Evolutionary conservation across 2,113 vertebrate genomes (phyloP).

Genomic region (Lota lota): DNA sequence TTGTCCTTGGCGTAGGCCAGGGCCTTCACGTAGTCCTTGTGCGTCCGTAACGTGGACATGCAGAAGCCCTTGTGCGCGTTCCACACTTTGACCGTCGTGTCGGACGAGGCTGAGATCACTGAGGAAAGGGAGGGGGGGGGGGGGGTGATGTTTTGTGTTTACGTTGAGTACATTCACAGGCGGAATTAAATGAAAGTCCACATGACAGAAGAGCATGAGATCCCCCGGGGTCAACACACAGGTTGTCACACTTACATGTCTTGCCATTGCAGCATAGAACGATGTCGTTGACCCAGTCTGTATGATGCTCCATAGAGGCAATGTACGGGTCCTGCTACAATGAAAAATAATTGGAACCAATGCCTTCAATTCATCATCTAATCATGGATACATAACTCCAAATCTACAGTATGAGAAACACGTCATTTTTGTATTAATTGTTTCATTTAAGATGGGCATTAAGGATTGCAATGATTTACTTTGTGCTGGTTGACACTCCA

Average conservation of each 20-base stretch:
- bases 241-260: constrained; percentile 82
- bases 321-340: constrained; percentile 96
- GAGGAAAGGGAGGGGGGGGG: constrained; percentile 39
- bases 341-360: neutral
- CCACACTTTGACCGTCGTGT: constrained; percentile 99
- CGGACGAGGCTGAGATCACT: constrained; percentile 98
- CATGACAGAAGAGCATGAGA: neutral
- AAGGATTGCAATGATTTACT: constrained; percentile 62
- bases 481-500: constrained; percentile 99
- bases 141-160: constrained; percentile 18
- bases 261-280: constrained; percentile 98
- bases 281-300: constrained; percentile 98
- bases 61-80: constrained; percentile 99
- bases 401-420: neutral
- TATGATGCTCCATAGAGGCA: constrained; percentile 98
- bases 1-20: constrained; percentile 98
- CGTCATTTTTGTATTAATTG: neutral
- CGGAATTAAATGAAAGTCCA: neutral
- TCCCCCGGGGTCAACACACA: neutral
- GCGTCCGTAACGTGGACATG: constrained; percentile 98
- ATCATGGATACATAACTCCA: neutral
- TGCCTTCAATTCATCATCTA: neutral
- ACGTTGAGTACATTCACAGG: neutral
- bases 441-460: neutral
- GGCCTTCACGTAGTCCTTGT: constrained; percentile 99